phyloP scores from a whole-genome alignment of 2,888 invertebrate species.

The Teleiodes luculella region DNA sequence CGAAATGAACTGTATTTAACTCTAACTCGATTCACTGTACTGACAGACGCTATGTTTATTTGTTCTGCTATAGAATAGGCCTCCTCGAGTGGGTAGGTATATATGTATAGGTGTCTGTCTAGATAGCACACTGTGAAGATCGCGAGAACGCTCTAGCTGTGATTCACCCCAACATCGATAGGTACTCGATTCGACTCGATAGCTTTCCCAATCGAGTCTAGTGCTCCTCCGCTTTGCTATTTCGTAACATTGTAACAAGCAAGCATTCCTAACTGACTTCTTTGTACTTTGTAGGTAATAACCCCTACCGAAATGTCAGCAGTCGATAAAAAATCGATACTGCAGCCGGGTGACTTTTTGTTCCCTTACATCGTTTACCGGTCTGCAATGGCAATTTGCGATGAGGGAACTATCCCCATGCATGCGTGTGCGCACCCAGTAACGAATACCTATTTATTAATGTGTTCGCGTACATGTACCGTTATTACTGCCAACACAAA shows the following conservation, averaged over 20 bases:
- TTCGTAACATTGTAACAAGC: conserved; percentile 31
- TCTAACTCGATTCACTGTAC: conserved; percentile 30
- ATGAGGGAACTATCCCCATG: conserved; percentile 50
- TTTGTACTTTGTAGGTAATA: conserved; percentile 28
- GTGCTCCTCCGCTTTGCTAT: conserved; percentile 27
- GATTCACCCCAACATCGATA: conserved; percentile 46
- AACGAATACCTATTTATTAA: conserved; percentile 43
- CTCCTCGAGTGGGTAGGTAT: neutral
- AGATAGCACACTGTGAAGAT: too few species aligned
- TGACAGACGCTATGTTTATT: conserved; percentile 49
- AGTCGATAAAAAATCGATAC: conserved; percentile 55
- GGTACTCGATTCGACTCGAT: conserved; percentile 30
- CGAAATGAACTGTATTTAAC: conserved; percentile 3
- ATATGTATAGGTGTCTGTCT: conserved; percentile 9
- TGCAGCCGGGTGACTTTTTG: conserved; percentile 44
- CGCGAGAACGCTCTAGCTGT: conserved; percentile 38
- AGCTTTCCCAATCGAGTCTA: conserved; percentile 31
- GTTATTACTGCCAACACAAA: conserved; percentile 58
- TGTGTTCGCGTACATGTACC: conserved; percentile 52
- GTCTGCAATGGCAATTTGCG: conserved; percentile 46
- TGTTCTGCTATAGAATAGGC: conserved; percentile 26
- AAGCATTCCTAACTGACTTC: neutral
- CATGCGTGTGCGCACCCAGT: conserved; percentile 53
- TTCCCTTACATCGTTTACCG: conserved; percentile 53
- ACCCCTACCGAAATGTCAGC: conserved; percentile 47